A percentile compares a stretch with the other conserved stretches of the same genome.
Evolutionary conservation across 92 coral and sea anemone species (phyloP).

Genomic region (Chrysogorgia sp.): DNA sequence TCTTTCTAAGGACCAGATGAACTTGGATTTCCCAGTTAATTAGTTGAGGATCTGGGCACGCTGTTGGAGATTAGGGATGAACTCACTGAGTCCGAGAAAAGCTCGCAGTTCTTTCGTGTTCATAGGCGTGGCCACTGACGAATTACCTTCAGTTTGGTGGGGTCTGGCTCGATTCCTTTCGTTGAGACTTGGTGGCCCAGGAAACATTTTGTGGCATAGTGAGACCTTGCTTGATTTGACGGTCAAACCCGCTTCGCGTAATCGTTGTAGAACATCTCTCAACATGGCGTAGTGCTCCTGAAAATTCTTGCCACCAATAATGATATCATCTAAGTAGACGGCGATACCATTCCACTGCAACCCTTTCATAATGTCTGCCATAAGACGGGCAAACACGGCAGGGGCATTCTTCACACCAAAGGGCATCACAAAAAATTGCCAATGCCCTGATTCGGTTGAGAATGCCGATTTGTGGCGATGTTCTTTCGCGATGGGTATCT

Average conservation of each 20-base stretch:
- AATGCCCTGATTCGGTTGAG: slow-evolving; percentile 45
- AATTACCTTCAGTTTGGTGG: slow-evolving; percentile 21
- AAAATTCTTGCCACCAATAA: too few relatives aligned
- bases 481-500: slow-evolving; percentile 38
- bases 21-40: slow-evolving; percentile 54
- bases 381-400: slow-evolving; percentile 58
- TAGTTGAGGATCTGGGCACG: slow-evolving; percentile 52
- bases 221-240: too few relatives aligned
- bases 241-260: too few relatives aligned
- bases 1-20: slow-evolving; percentile 51
- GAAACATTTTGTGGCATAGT: too few relatives aligned
- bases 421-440: slow-evolving; percentile 64
- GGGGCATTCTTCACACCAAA: slow-evolving; percentile 59
- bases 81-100: slow-evolving; percentile 47
- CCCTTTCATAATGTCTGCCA: slow-evolving; percentile 52
- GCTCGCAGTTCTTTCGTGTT: slow-evolving; percentile 46
- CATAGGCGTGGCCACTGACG: slow-evolving; percentile 46
- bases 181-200: slow-evolving; percentile 48
- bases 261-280: too few relatives aligned
- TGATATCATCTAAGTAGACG: too few relatives aligned
- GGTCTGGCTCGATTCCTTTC: slow-evolving; percentile 52
- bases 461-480: slow-evolving; percentile 51
- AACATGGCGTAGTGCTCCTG: too few relatives aligned
- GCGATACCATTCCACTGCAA: too few relatives aligned
- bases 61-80: slow-evolving; percentile 52